Evolutionary conservation across 2,888 invertebrate species (phyloP).

Genomic region (Acanthosepion pharaonis): DNA sequence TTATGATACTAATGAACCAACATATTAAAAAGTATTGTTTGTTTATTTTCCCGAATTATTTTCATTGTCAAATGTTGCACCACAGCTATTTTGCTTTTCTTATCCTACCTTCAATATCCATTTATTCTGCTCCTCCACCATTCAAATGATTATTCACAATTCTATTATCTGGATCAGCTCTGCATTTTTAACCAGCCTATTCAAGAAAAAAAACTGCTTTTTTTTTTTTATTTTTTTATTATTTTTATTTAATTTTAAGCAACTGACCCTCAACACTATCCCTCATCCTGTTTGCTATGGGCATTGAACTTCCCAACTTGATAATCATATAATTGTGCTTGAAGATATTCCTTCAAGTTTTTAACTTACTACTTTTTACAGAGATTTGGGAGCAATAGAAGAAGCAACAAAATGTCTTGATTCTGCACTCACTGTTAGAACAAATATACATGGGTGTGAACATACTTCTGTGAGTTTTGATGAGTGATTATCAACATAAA

Average conservation of each 20-base stretch:
- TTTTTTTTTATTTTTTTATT: neutral
- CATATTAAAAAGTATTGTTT: constrained; percentile 10
- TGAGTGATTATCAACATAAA: neutral
- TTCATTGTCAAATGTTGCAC: constrained; percentile 38
- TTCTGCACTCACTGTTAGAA: constrained; percentile 96
- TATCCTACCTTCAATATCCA: neutral
- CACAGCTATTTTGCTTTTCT: constrained; percentile 43
- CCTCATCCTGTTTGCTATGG: neutral
- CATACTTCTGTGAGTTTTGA: constrained; percentile 88
- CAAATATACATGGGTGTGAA: constrained; percentile 98
- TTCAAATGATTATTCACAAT: neutral
- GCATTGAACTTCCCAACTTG: neutral
- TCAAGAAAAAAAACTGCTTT: neutral
- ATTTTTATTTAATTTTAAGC: neutral
- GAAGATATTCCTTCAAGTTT: neutral
- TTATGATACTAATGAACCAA: neutral
- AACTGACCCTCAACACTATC: neutral
- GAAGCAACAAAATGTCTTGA: constrained; percentile 98
- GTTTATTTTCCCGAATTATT: neutral
- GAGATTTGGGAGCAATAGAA: constrained; percentile 99
- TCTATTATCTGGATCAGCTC: neutral
- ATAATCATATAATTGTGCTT: neutral
- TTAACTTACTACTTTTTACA: constrained; percentile 73
- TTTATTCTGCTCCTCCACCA: constrained; percentile 39
- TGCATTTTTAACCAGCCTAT: neutral